Base-by-base conservation (phyloP, 2,888 invertebrate genomes). In the Megaustenia siamemsis region DNA sequence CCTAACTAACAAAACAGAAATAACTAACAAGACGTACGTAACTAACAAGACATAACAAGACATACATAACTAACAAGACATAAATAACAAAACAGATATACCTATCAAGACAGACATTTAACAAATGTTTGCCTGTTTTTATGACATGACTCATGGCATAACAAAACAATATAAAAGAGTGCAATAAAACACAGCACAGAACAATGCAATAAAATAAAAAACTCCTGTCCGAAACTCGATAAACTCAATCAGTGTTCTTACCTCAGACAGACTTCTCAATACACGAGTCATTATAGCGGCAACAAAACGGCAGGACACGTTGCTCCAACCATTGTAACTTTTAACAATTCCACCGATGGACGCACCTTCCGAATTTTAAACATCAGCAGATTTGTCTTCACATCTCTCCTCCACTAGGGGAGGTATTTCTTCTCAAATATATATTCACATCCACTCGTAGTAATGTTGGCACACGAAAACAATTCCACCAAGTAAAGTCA, bases 221-320 rank as follows among this genome's bases (percentile, higher is more conserved):
- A 53, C 53, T 10, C 53, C 10, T n/a, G 32, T n/a, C 21, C 1
- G 40, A 24, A 24, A 8, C 24, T 28, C 21, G n/a, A 28, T 1
- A 43, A 24, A 43, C 49, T 21, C 49, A 35, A 38, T 21, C 2
- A 38, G 35, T 15, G 21, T 1, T n/a, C 80, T 49, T 53, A 80
- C 80, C 80, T 80, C 80, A 0, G 80, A 80, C 24, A 80, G 38
- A 53, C 80, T 80, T 69, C 80, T 80, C 80, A 80, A 53, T 3
- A 80, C 53, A 5, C 80, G 80, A 45, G 80, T 80, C 80, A 80
- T 80, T 38, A 24, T 35, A 49, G 68, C 45, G 53, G 78, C 28
- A 5, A 40, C 1, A 45, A 28, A 1, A 32, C 28, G n/a, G 28
- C n/a, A n/a, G 53, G 1, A 8, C 2, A 32, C 63, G 2, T 45